These are phyloP conservation scores for Parnassius mnemosyne DNA, from an alignment of 2,888 invertebrate genomes.

Conservation along the genomic window DNA sequence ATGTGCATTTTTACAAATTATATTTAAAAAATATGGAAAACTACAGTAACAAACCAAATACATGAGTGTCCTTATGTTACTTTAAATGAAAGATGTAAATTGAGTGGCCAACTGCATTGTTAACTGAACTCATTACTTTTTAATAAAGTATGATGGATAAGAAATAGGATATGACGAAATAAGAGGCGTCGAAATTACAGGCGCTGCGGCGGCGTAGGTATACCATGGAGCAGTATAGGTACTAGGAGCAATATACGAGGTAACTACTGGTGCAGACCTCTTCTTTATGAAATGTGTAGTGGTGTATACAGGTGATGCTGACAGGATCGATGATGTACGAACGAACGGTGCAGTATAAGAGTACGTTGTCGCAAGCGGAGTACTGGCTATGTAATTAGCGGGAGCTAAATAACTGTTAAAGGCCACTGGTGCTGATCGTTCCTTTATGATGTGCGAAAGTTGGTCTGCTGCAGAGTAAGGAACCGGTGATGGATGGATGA, in stretches of 20 bases:
- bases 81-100: too few relatives aligned
- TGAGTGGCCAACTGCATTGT: too few relatives aligned
- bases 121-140: slow-evolving; percentile 8
- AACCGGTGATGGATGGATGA: slow-evolving; percentile 65
- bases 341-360: slow-evolving; percentile 29
- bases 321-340: slow-evolving; percentile 33
- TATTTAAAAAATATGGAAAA: too few relatives aligned
- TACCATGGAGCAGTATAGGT: slow-evolving; percentile 32
- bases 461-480: slow-evolving; percentile 47
- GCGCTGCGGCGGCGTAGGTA: slow-evolving; percentile 34
- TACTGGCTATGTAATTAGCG: slow-evolving; percentile 37
- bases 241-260: slow-evolving; percentile 46
- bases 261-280: slow-evolving; percentile 45
- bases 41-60: too few relatives aligned
- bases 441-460: slow-evolving; percentile 55
- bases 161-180: slow-evolving; percentile 17
- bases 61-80: too few relatives aligned
- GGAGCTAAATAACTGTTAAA: slow-evolving; percentile 40
- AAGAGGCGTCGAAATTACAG: slow-evolving; percentile 47
- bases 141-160: slow-evolving; percentile 18
- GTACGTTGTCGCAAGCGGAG: slow-evolving; percentile 31
- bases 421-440: slow-evolving; percentile 39
- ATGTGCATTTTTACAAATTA: too few relatives aligned
- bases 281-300: slow-evolving; percentile 58
- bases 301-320: slow-evolving; percentile 39